Base-by-base conservation (phyloP, 1,140 invertebrate species). In the Cephus cinctus region DNA sequence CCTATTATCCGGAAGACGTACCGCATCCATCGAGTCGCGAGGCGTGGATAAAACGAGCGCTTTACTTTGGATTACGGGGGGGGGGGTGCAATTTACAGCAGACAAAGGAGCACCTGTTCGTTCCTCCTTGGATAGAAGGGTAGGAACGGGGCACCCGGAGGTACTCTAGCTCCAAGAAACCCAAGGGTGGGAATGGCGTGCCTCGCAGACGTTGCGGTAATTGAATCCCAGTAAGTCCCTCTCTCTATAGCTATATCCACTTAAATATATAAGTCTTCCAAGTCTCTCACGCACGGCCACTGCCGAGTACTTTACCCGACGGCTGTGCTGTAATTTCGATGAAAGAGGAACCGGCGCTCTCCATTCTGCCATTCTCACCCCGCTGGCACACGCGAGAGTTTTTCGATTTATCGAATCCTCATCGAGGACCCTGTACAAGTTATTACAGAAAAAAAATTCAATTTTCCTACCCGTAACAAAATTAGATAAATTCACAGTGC, bases 21-120 rank as follows among this genome's bases (percentile, higher is more conserved):
- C 63, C 65, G 60, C 72, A 76, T 76, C 69, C 72, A 71, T 76
- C 73, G 71, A 69, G 47, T 43, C 60, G 47, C 61, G n/a, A n/a
- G 62, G 65, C 65, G 63, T 62, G 69, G 70, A 76, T 76, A 76
- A 75, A 73, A 74, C 71, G 71, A 69, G 64, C 73, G 74, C 69
- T 75, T 75, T 75, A 73, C 71, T 71, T 76, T 69, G 69, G 74
- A 76, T 75, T 75, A 76, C 68, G 67, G 65, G 63, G 47, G 67
- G 67, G 65, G 63, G 47, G 67, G 65, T 52, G 71, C 66, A 73
- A 75, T 75, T 75, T 75, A 75, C 72, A 73, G 65, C 73, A 68
- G 70, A 67, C 66, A 60, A 56, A 59, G 62, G 69, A 73, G 69
- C 71, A 75, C 73, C 73, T 75, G 73, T 75, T 74, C 73, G 66